Evolutionary conservation across 2,888 invertebrate genomes (phyloP), one percentile per base, ranked within the genome.

Genomic region (Amaurobius ferox): DNA sequence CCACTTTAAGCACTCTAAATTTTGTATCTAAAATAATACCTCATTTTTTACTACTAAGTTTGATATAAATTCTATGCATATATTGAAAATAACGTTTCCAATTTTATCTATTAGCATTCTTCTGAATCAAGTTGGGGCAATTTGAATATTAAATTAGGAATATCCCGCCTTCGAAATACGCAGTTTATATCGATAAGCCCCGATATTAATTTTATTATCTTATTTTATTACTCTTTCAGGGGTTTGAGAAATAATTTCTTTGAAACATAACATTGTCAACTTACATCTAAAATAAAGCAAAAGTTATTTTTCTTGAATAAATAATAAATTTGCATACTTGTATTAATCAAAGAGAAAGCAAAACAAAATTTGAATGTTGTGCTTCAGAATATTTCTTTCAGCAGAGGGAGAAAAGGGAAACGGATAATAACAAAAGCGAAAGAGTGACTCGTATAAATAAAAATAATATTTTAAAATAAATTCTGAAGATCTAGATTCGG

Each of bases 301-400:
- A 72, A 72, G 72, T 67, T 32, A 48, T 30, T 64, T 44, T 40
- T 30, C 28, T 23, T 44, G n/a, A 44, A 79, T 55, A 72, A 44
- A 79, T 79, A 64, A 55, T 73, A 79, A 79, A 79, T 79, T 79
- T 79, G 79, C 72, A 79, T 79, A 79, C 66, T 55, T 48, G 72
- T 79, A 79, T 79, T 73, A 79, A 79, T 79, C 72, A 48, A 78
- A 78, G 48, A 16, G 30, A 79, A 64, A 67, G 39, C 35, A 32
- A 30, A n/a, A 77, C 55, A 39, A 29, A 11, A 44, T 29, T 35
- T 19, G 39, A 68, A 68, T 35, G 40, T 30, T 66, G 32, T 26
- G 28, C 29, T 61, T 19, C 44, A 11, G 64, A 48, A 66, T 35
- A 72, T 35, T 16, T 32, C 66, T 72, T 79, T 79, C 35, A 6